Evolutionary conservation across 2,113 vertebrate species (phyloP), one percentile per base, ranked within the genome.

Genomic region (Ictalurus furcatus): DNA sequence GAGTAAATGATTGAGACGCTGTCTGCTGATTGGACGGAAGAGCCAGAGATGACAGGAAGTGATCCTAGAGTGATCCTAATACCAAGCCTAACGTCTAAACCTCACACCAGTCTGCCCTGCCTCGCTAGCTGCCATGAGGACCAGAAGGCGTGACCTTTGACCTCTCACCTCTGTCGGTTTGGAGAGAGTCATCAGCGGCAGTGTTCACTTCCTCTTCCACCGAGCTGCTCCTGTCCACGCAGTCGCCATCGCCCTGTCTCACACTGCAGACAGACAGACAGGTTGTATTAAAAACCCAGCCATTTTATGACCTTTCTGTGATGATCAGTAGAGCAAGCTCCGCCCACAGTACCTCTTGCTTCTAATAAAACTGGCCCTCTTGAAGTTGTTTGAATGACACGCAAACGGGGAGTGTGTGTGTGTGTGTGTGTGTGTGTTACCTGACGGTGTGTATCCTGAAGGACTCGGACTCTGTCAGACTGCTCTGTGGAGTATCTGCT

Each of bases 1-100:
- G 98, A 99, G 94, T 96, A 98, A 86, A 98, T 98, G 89, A 97
- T 83, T 12, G 98, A 99, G 44, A 95, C 94, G 0, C 95, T 97
- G 93, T 99, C 97, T 96, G 91, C 92, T 94, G 30, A 82, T 84
- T 13, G 67, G 65, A 59, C 13, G 12, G 34, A 59, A 73, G 5
- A 25, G 25, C 34, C 25, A 59, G 25, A 79, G 14, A 21, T 54
- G 19, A 85, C 48, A 52, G 67, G 30, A n/a, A 56, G 52, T 73
- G n/a, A 86, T 6, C 52, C 52, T 4, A 37, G 52, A n/a, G 17
- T 48, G 48, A 48, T 52, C 48, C 54, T 40, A 40, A 63, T 0
- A 74, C 8, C 13, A 58, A 58, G 52, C 2, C 17, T 71, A 6
- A 67, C 0, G 6, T 23, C 54, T 59, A 21, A 85, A 48, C 6